A percentile compares a stretch with the other conserved stretches of the same genome.
These are phyloP conservation scores for Stramonita haemastoma DNA, from an alignment of 2,888 invertebrate genomes.

Conservation along the genomic window DNA sequence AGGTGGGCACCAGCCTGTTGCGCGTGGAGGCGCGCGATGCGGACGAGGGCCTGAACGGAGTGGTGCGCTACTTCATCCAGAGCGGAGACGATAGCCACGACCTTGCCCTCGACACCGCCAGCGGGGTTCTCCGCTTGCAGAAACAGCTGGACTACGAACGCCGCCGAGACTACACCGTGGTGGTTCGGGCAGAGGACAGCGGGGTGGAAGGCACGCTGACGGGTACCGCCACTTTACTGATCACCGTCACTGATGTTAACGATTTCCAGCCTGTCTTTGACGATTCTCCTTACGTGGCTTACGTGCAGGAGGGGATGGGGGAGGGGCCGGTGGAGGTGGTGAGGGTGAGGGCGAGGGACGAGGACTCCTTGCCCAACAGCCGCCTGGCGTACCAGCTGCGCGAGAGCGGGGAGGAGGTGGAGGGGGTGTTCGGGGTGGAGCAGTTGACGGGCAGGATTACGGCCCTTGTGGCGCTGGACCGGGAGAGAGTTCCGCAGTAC, in stretches of 20 bases:
- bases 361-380: slow-evolving; percentile 93
- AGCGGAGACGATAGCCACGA: slow-evolving; percentile 88
- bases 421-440: slow-evolving; percentile 86
- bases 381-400: slow-evolving; percentile 95
- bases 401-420: slow-evolving; percentile 95
- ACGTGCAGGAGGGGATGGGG: slow-evolving; percentile 83
- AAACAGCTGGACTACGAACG: slow-evolving; percentile 91
- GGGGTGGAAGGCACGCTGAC: slow-evolving; percentile 85
- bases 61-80: slow-evolving; percentile 84
- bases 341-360: slow-evolving; percentile 91
- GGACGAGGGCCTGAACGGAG: slow-evolving; percentile 93
- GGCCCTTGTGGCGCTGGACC: slow-evolving; percentile 84
- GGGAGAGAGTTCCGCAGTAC: slow-evolving; percentile 89
- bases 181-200: slow-evolving; percentile 91
- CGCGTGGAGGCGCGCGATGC: slow-evolving; percentile 90
- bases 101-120: slow-evolving; percentile 87
- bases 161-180: slow-evolving; percentile 89
- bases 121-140: slow-evolving; percentile 89
- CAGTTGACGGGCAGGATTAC: slow-evolving; percentile 81
- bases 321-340: slow-evolving; percentile 80
- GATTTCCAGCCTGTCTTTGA: slow-evolving; percentile 92
- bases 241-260: slow-evolving; percentile 92
- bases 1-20: slow-evolving; percentile 86
- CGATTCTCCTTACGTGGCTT: slow-evolving; percentile 86
- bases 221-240: slow-evolving; percentile 82